These are phyloP conservation scores for Pogona vitticeps DNA, from an alignment of 2,113 vertebrate species.

Conservation along the genomic window DNA sequence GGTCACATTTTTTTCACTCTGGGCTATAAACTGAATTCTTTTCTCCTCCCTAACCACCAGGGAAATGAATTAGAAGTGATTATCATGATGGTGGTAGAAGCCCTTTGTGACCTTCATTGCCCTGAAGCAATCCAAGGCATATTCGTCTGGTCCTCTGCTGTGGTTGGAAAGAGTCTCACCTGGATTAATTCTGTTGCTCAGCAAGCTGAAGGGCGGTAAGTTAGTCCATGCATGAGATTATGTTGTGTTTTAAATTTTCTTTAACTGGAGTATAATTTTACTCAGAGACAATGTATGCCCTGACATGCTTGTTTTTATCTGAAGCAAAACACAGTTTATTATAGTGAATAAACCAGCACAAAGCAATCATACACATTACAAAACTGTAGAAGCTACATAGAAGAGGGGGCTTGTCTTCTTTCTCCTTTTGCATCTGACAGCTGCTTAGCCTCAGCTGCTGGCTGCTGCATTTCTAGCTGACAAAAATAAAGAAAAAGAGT, in stretches of 20 bases:
- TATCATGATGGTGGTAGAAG: conserved; percentile 93
- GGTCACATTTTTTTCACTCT: neutral
- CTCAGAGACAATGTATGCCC: too few relatives aligned
- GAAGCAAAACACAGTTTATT: too few relatives aligned
- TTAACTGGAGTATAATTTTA: too few relatives aligned
- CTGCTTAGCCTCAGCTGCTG: too few relatives aligned
- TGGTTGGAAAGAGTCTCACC: conserved; percentile 86
- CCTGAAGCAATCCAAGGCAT: conserved; percentile 97
- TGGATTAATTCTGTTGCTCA: conserved; percentile 93
- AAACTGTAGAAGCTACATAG: too few relatives aligned
- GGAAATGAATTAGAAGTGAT: conserved; percentile 92
- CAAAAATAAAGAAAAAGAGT: too few relatives aligned
- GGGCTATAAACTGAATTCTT: neutral
- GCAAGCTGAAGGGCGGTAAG: conserved; percentile 95
- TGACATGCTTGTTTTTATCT: too few relatives aligned
- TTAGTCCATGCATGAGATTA: neutral
- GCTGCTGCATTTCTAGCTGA: too few relatives aligned
- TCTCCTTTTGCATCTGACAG: too few relatives aligned
- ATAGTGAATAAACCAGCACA: too few relatives aligned
- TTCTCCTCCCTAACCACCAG: conserved; percentile 62
- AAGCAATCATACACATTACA: too few relatives aligned
- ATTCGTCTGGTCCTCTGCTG: conserved; percentile 87
- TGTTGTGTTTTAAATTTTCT: neutral
- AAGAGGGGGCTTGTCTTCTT: too few relatives aligned
- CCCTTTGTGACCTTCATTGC: conserved; percentile 92